Base-by-base conservation (phyloP, 1,140 invertebrate species). In the Akabosia matsudoensis region DNA sequence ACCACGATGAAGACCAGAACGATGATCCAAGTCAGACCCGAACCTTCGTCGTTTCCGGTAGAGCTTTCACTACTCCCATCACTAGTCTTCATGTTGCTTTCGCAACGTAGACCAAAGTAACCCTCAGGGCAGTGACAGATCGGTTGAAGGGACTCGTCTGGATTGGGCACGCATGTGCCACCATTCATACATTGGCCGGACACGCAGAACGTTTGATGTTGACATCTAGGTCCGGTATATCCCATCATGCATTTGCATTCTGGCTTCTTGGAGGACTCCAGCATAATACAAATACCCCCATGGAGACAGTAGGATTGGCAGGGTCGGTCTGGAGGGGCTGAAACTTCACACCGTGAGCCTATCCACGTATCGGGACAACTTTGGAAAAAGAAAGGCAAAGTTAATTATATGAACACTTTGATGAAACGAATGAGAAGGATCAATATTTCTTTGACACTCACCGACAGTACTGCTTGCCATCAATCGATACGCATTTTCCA, bases 301-400 rank as follows among this genome's bases (percentile, higher is more conserved):
- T 91, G 88, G 28, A 85, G 78, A 82, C 90, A 91, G 74, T 84
- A 85, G 67, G 85, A 84, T 0, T 84, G 82, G 82, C 91, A 92
- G 2, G 88, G 86, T 84, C 90, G 88, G 18, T 34, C 87, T 84
- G 1, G 86, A 85, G 4, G 88, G 84, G 76, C 88, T 78, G 76
- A 74, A 72, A 76, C 76, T 71, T 85, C 83, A 83, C 90, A 90
- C 37, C 84, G 83, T 26, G 83, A 70, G 4, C 89, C 89, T 71
- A 86, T 86, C 85, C 86, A 90, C 16, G 84, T 83, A 73, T 83
- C 82, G 10, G 85, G 81, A 82, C 88, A 89, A 34, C 84, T 85
- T 61, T 28, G 79, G 33, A 78, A 16, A 34, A 52, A 16, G 33
- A 73, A 45, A 73, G 16, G n/a, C n/a, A n/a, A 73, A 1, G 4